These are phyloP conservation scores for Hypolimnas misippus DNA, from an alignment of 2,888 invertebrate genomes.

Conservation along the genomic window DNA sequence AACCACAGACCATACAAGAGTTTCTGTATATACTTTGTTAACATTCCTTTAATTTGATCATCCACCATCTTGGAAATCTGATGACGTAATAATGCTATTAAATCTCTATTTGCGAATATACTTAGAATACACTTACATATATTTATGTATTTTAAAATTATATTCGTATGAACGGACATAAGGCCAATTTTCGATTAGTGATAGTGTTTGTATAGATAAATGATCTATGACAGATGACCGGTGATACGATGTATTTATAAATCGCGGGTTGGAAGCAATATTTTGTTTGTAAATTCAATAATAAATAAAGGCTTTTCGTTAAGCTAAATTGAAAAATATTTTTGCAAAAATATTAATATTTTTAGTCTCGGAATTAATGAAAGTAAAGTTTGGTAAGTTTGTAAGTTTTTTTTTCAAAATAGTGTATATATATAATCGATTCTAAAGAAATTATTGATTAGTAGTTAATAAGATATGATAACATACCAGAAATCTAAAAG, in stretches of 20 bases:
- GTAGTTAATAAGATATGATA: too few species aligned
- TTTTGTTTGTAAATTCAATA: conserved; percentile 5
- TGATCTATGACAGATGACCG: conserved; percentile 15
- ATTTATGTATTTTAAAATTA: background rate
- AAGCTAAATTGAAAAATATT: too few species aligned
- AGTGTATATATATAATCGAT: too few species aligned
- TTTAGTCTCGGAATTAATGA: too few species aligned
- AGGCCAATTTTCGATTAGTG: background rate
- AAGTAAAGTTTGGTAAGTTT: too few species aligned
- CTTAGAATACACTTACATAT: background rate
- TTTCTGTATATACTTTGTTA: too few species aligned
- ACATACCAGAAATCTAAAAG: too few species aligned
- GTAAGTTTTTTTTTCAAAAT: too few species aligned
- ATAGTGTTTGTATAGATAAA: background rate
- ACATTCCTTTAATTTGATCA: background rate
- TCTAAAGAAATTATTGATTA: too few species aligned
- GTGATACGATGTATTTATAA: conserved; percentile 28
- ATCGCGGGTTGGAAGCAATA: conserved; percentile 7
- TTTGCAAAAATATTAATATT: too few species aligned
- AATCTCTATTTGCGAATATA: background rate
- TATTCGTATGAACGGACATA: background rate
- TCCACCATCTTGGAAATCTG: background rate
- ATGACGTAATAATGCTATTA: background rate
- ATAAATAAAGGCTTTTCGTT: too few species aligned
- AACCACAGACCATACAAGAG: background rate